These are phyloP conservation scores for Numenius arquata DNA, from an alignment of 2,113 vertebrate genomes.

Conservation along the genomic window DNA sequence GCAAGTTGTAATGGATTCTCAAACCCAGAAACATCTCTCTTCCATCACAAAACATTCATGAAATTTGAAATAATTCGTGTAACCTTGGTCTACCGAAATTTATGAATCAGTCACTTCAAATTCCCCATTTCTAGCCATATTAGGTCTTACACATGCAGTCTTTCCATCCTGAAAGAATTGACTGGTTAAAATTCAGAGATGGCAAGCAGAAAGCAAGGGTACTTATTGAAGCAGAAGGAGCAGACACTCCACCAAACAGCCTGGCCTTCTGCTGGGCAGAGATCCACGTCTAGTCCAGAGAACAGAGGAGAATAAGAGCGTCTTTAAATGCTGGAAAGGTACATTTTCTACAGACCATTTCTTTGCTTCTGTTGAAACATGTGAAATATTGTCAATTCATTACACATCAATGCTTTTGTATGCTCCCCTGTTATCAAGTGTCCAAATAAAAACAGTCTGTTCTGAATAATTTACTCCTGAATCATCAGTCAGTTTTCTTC, in stretches of 20 bases:
- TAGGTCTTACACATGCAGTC: neutral
- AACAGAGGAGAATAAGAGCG: neutral
- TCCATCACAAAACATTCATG: neutral
- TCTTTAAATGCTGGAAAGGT: neutral
- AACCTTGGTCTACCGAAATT: neutral
- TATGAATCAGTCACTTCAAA: neutral
- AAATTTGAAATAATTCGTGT: neutral
- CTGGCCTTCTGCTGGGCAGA: neutral
- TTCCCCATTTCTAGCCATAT: neutral
- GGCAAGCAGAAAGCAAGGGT: neutral
- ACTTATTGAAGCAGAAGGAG: neutral
- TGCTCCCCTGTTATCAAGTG: constrained; percentile 1
- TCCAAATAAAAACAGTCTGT: constrained; percentile 22
- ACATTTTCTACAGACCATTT: neutral
- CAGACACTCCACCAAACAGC: neutral
- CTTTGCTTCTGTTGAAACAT: neutral
- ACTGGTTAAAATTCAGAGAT: neutral
- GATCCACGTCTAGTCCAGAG: neutral
- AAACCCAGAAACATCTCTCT: neutral
- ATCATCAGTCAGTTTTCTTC: neutral
- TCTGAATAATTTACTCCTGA: constrained; percentile 41
- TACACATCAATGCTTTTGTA: neutral
- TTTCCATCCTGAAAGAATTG: neutral
- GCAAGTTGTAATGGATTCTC: neutral
- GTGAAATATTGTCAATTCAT: constrained; percentile 42